These are phyloP conservation scores for Drosophila kanekoi DNA, from an alignment of 2,888 invertebrate species.

Conservation along the genomic window DNA sequence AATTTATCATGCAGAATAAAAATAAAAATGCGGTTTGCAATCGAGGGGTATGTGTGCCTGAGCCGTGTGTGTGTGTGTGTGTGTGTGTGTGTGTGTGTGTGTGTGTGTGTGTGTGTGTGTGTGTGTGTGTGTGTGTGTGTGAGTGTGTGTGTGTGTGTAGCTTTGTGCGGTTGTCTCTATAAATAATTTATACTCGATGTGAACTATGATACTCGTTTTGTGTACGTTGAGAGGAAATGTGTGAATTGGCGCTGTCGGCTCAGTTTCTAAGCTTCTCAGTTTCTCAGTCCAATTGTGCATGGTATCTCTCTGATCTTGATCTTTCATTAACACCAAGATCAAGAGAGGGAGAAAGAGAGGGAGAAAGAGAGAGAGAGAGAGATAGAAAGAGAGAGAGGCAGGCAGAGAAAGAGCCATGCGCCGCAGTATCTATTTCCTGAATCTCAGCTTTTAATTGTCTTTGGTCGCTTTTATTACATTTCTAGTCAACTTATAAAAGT, in stretches of 20 bases:
- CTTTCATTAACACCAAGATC: constrained; percentile 57
- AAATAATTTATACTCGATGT: constrained; percentile 38
- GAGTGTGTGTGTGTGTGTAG: constrained; percentile 3
- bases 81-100: neutral
- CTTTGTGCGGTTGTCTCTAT: constrained; percentile 39
- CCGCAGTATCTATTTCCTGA: constrained; percentile 42
- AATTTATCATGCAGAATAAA: constrained; percentile 68
- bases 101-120: constrained; percentile 1
- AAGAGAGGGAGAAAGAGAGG: constrained; percentile 12
- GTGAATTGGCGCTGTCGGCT: constrained; percentile 43
- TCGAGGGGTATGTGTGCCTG: constrained; percentile 5
- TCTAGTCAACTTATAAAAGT: neutral
- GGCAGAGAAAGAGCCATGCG: neutral
- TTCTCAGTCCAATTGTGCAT: constrained; percentile 23
- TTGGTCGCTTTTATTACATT: constrained; percentile 13
- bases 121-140: constrained; percentile 11
- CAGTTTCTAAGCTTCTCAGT: constrained; percentile 18
- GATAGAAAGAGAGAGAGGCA: constrained; percentile 3
- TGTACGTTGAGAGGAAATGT: constrained; percentile 42
- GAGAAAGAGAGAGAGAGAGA: constrained; percentile 10
- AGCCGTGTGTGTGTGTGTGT: constrained; percentile 9
- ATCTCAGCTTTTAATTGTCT: constrained; percentile 33
- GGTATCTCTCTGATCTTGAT: constrained; percentile 47
- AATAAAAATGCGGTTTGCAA: constrained; percentile 33
- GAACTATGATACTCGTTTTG: constrained; percentile 28